Conservation (phyloP, 2,113 vertebrate genomes). For the Cyprinodon variegatus region DNA sequence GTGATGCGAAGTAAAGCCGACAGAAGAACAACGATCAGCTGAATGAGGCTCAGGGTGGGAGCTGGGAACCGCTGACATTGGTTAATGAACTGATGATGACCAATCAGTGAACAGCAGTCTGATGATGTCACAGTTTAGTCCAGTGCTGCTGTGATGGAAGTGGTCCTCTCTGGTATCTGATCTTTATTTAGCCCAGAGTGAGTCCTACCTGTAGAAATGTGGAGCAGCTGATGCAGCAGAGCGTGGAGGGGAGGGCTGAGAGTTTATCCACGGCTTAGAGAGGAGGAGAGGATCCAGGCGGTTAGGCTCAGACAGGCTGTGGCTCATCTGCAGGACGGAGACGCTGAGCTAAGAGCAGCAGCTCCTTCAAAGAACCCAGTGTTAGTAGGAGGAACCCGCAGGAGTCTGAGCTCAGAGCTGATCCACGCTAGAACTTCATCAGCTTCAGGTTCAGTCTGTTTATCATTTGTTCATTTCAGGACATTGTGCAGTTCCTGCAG, state of each 20-base stretch:
- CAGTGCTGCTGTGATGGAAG: no score
- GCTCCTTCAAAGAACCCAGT: background rate
- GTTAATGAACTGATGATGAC: no score
- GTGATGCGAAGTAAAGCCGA: no score
- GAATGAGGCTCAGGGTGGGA: no score
- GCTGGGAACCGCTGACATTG: no score
- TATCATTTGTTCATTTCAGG: background rate
- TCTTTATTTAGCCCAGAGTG: no score
- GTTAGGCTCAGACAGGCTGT: background rate
- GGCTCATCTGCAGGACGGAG: background rate
- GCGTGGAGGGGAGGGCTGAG: background rate
- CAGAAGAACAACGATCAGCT: no score
- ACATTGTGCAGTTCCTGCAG: background rate
- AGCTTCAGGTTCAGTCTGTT: background rate
- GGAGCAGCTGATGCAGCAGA: background rate
- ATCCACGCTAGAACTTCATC: background rate
- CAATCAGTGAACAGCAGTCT: no score
- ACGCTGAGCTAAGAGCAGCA: slow-evolving; percentile 24
- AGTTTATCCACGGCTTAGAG: slow-evolving; percentile 30
- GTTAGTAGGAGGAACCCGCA: background rate
- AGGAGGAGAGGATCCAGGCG: background rate
- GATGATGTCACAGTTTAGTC: no score
- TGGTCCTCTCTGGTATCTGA: background rate
- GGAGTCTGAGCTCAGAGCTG: background rate
- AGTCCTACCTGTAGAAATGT: background rate